Base-by-base conservation (phyloP, 2,888 invertebrate genomes). In the Serrognathus titanus region DNA sequence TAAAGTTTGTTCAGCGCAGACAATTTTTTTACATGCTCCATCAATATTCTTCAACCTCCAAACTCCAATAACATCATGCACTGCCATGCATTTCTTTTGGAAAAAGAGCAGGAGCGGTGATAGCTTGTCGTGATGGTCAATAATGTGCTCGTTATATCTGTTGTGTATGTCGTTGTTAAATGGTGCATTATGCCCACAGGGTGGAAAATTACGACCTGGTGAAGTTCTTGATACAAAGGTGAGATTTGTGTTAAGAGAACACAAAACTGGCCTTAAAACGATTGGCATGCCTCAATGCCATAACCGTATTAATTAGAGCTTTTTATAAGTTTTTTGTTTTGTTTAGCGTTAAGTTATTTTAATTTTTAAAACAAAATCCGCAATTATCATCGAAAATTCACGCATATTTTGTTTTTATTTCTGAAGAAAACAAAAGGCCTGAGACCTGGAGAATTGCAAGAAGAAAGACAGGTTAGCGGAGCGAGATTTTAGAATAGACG, bases 371-470 rank as follows among this genome's bases (percentile, higher is more conserved):
- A 38, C 9, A 12, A 37, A 48, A 49, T 38, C 38, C 24, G 20
- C 35, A 49, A 10, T 12, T 37, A 36, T n/a, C 20, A 36, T 38
- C 16, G 20, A 16, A 11, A 31, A 31, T 41, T 12, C 40, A 51
- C 12, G 41, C 12, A 74, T 72, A 71, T 71, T 75, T 78, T 74
- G 63, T 78, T 80, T 80, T 81, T 78, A 81, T 81, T 81, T 80
- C 80, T 82, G 80, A 81, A 80, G 83, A 84, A 83, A 82, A 84
- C 84, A 78, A 84, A 82, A 78, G 79, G 83, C 80, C 84, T 83
- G 80, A 88, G 90, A 78, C 90, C 90, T 77, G 91, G 90, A 79
- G 89, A 87, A 85, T 83, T 90, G 82, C 85, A 85, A 75, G 73
- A 69, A 61, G 60, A 60, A 54, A 50, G 58, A 54, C 54, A 64